phyloP scores from a whole-genome alignment of 2,888 invertebrate genomes.

The Nipponacmea schrenckii region DNA sequence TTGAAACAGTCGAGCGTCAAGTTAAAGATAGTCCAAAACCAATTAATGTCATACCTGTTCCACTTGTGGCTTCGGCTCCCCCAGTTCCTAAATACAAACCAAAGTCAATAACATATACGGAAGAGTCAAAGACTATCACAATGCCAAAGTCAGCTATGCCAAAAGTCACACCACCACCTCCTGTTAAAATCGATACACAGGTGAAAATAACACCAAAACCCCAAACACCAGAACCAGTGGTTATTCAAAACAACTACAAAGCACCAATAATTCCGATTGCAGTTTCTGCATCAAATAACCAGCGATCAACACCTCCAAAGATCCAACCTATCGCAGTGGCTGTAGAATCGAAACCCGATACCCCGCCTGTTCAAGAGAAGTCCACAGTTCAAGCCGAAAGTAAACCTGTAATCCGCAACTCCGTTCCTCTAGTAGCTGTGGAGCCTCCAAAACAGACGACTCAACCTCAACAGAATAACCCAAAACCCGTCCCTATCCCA shows the following conservation, averaged over 20 bases:
- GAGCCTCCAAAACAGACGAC: not conserved
- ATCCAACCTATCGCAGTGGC: not conserved
- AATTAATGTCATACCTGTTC: not conserved
- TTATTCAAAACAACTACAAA: not conserved
- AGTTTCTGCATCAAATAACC: not conserved
- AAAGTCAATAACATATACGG: not conserved
- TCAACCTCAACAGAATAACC: not conserved
- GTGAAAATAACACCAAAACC: not conserved
- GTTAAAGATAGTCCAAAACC: not conserved
- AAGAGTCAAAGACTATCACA: not conserved
- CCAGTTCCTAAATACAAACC: not conserved
- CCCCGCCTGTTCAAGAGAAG: not conserved
- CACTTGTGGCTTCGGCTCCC: not conserved
- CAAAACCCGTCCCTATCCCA: not conserved
- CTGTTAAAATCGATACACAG: not conserved
- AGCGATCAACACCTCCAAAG: not conserved
- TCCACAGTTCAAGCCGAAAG: not conserved
- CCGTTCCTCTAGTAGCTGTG: not conserved
- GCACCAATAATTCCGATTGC: not conserved
- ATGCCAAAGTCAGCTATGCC: not conserved
- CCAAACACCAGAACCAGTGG: not conserved
- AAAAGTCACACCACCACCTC: not conserved
- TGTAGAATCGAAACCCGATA: not conserved
- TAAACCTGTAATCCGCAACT: not conserved
- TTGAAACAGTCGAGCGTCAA: not conserved